Evolutionary conservation across 2,888 invertebrate genomes (phyloP), one percentile per base, ranked within the genome.

Genomic region (Tridacna gigas): DNA sequence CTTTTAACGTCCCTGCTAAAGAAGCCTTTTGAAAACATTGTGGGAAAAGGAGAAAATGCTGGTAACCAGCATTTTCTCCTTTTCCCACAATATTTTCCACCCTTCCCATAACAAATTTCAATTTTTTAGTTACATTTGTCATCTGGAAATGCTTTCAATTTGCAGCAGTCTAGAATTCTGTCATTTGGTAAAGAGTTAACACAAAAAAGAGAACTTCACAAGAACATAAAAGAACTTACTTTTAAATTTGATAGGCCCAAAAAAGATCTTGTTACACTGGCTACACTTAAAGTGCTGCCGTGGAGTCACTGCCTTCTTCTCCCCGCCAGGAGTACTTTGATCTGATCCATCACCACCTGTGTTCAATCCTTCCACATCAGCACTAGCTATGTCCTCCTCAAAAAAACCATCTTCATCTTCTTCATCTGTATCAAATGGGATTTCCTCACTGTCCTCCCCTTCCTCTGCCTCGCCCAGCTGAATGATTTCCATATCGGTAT

Each of bases 231-330:
- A 65, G 13, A 61, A 45, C 83, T 83, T 74, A 88, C 88, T 88
- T 78, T 85, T 86, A 61, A 88, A 88, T 51, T 88, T 88, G 26
- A 85, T 74, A 47, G 85, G 85, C 74, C 88, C 88, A 82, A 83
- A 86, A 76, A 88, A 85, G n/a, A 88, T 66, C 63, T 85, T 88
- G 56, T 82, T 74, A 71, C 88, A 88, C 65, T 85, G 81, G 56
- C 77, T 88, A 67, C 88, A 88, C 65, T 84, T 88, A 45, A 82
- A 86, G 60, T 83, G 76, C 56, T 79, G 88, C 47, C 88, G 47
- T 4, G 87, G 87, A 7, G 82, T 87, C 18, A 66, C 79, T 25
- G 61, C 60, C 47, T 79, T 82, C 71, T 83, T 84, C 22, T 80
- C 73, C 7, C 73, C 69, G 15, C 3, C 69, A 12, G 28, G 61